Conservation (phyloP, 2,113 vertebrate species). For the Hyaena hyaena region DNA sequence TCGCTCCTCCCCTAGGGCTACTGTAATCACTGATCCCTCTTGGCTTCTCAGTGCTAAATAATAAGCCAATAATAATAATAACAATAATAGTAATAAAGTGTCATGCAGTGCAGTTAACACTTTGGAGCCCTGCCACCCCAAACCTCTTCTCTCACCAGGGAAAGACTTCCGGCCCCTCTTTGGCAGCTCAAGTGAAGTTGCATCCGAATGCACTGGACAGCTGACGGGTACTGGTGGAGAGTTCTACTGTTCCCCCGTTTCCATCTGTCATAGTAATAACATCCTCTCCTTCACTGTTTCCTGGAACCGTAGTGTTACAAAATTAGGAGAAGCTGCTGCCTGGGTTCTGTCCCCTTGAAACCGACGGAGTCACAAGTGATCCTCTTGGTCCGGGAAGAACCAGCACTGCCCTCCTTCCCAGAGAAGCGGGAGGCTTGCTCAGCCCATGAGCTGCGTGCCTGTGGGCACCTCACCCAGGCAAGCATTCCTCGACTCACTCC, state of each 20-base stretch:
- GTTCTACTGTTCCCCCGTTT: not conserved
- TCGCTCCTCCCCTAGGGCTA: not conserved
- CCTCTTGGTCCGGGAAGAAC: slow-evolving; percentile 68
- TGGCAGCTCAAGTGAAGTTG: slow-evolving; percentile 32
- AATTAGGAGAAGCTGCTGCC: slow-evolving; percentile 20
- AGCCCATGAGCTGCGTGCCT: not conserved
- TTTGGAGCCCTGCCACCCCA: not conserved
- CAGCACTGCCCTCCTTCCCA: not conserved
- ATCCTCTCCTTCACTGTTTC: not conserved
- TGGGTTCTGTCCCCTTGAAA: not conserved
- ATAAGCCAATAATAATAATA: not conserved
- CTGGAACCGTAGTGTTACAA: slow-evolving; percentile 73
- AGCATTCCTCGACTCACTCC: not conserved
- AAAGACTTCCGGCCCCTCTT: not conserved
- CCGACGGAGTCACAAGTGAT: slow-evolving; percentile 29
- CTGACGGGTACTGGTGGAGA: not conserved
- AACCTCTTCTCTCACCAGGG: not conserved
- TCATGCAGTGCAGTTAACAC: slow-evolving; percentile 52
- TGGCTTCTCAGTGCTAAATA: slow-evolving; percentile 62
- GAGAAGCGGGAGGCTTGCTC: not conserved
- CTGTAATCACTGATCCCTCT: not conserved
- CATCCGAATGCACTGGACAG: not conserved
- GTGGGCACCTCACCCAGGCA: not conserved
- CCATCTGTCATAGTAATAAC: not conserved
- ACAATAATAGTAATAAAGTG: slow-evolving; percentile 60